Percentiles rank a stretch among this genome's conserved stretches.
Conservation (phyloP, 2,113 vertebrate genomes). For the Suricata suricatta region DNA sequence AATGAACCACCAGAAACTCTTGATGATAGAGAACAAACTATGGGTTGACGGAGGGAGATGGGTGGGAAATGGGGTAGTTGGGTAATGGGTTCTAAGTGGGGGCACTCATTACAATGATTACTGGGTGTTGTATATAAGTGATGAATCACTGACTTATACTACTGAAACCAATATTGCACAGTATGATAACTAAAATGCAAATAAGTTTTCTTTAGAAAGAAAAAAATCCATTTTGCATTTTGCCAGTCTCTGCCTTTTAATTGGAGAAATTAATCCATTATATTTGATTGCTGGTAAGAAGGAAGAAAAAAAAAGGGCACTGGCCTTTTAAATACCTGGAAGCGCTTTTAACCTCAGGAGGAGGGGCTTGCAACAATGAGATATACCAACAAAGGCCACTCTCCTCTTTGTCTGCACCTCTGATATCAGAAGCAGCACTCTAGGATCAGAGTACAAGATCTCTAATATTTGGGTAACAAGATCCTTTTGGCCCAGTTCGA, state of each 20-base stretch:
- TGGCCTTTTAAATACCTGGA: not conserved
- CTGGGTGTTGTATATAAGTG: too few relatives aligned
- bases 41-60: too few relatives aligned
- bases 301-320: not conserved
- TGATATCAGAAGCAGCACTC: not conserved
- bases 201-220: too few relatives aligned
- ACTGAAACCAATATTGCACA: too few relatives aligned
- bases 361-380: not conserved
- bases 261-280: not conserved
- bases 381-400: not conserved
- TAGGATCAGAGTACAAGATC: not conserved
- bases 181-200: too few relatives aligned
- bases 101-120: too few relatives aligned
- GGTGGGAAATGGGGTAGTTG: too few relatives aligned
- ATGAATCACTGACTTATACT: too few relatives aligned
- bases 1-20: too few relatives aligned
- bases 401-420: not conserved
- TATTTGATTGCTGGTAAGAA: not conserved
- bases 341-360: not conserved
- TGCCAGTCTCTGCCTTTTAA: not conserved
- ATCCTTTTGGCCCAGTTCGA: not conserved
- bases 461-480: not conserved
- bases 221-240: too few relatives aligned
- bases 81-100: too few relatives aligned
- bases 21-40: too few relatives aligned